Evolutionary conservation across 2,888 invertebrate species (phyloP), one percentile per base, ranked within the genome.

Genomic region (Lathronympha strigana): DNA sequence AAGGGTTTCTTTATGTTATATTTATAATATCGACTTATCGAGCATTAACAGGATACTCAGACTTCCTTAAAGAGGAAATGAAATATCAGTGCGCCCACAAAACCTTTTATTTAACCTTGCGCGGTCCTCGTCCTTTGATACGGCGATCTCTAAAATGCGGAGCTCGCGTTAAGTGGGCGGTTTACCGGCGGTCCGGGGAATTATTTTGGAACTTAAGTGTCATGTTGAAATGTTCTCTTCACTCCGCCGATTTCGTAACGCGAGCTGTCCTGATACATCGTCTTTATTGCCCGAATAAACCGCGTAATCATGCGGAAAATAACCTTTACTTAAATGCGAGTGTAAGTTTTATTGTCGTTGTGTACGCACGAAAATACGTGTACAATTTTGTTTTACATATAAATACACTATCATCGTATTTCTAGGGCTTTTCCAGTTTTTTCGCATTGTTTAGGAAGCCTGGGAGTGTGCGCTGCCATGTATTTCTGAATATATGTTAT

Each of bases 201-300:
- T 90, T 83, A 87, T 86, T 86, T 88, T 78, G 78, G 82, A 73
- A 78, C 76, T 89, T 90, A 86, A 90, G 77, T 85, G 79, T 76
- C 69, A 74, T 88, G 84, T 84, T 79, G 87, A 86, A 87, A 87
- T 76, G 76, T 76, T 78, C 78, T 78, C 76, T 73, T 75, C 73
- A 67, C 71, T 71, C 72, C 67, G 73, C 53, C 76, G 75, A 74
- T 78, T 88, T 79, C 82, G 83, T 78, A 86, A 86, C 73, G 72
- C 75, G 78, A 73, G 73, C 74, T 43, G 61, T 61, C 43, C 62
- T 55, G 68, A 61, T 76, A 72, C 70, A 75, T 77, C 73, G 71
- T 17, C 57, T 68, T 66, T 68, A 67, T 67, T 54, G 63, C 66
- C 11, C 51, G 38, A 49, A 68, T 54, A 57, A 66, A 61, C 57